Base-by-base conservation (phyloP, 2,888 invertebrate genomes). In the Lepidochrysops patricia region DNA sequence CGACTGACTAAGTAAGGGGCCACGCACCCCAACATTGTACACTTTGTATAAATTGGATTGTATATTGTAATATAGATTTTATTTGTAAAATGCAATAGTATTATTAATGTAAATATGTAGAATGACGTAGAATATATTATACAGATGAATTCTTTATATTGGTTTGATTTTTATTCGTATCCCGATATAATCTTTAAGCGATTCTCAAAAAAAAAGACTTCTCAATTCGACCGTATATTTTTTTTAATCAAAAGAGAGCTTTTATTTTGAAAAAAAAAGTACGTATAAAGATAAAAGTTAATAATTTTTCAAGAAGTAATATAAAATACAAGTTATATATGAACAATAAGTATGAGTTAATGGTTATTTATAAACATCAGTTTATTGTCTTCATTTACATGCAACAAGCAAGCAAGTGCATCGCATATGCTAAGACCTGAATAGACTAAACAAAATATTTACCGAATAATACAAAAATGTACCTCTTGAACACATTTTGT, bases 1-100 rank as follows among this genome's bases (percentile, higher is more conserved):
- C 71, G 86, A 86, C 86, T 87, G 86, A 86, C 57, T 60, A 60
- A 23, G 34, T 35, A 54, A 63, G 56, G 54, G 57, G 52, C 23
- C 59, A 60, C 50, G 54, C 49, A 49, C 59, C 52, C 62, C 57
- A 37, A 49, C 61, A 60, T 43, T 63, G 65, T 66, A 63, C 59
- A 65, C 59, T 62, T 26, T 62, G 63, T 69, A 80, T 71, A 72
- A 77, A 73, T 74, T 67, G 66, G 66, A 68, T 68, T 64, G 64
- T 35, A 61, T 64, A 61, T 60, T 68, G 66, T 68, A 66, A n/a
- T 58, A 63, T 60, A 58, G 35, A 54, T 43, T 50, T 60, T 49
- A 43, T 60, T 58, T 62, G 54, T 60, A 56, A 61, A 61, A 37
- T 35, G 27, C 57, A 62, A 60, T 59, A 64, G 64, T 61, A 61